phyloP scores from a whole-genome alignment of 2,888 invertebrate genomes.

The Cerastis leucographa region DNA sequence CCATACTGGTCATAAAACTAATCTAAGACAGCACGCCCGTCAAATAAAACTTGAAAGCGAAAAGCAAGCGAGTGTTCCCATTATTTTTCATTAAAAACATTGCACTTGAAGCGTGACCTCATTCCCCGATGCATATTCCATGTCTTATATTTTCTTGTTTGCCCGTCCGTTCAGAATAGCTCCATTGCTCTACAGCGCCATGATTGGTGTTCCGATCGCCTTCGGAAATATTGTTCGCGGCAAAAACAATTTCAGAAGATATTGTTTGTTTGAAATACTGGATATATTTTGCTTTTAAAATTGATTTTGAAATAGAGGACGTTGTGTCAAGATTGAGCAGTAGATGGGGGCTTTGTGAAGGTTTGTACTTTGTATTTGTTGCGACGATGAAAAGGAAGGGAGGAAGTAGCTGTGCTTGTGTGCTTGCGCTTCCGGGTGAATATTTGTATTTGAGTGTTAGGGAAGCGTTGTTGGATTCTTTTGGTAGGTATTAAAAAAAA shows the following conservation, averaged over 20 bases:
- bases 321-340: conserved; percentile 67
- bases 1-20: conserved; percentile 42
- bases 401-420: conserved; percentile 2
- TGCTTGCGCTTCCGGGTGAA: not conserved
- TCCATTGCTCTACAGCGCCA: conserved; percentile 56
- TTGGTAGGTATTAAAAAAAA: not conserved
- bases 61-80: conserved; percentile 59
- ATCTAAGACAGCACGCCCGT: conserved; percentile 55
- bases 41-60: conserved; percentile 63
- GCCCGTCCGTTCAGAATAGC: conserved; percentile 59
- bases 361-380: conserved; percentile 46
- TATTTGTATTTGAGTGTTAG: conserved; percentile 10
- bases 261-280: conserved; percentile 69
- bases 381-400: conserved; percentile 12
- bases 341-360: conserved; percentile 56
- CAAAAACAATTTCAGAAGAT: conserved; percentile 68
- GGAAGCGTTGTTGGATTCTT: not conserved
- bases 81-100: conserved; percentile 69
- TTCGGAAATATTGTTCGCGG: conserved; percentile 64
- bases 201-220: conserved; percentile 69
- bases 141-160: conserved; percentile 69
- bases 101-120: conserved; percentile 66
- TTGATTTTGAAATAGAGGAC: conserved; percentile 67
- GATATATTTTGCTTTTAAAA: conserved; percentile 68
- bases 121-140: conserved; percentile 66